Evolutionary conservation across 2,888 invertebrate species (phyloP).

Genomic region (Microctonus brassicae): DNA sequence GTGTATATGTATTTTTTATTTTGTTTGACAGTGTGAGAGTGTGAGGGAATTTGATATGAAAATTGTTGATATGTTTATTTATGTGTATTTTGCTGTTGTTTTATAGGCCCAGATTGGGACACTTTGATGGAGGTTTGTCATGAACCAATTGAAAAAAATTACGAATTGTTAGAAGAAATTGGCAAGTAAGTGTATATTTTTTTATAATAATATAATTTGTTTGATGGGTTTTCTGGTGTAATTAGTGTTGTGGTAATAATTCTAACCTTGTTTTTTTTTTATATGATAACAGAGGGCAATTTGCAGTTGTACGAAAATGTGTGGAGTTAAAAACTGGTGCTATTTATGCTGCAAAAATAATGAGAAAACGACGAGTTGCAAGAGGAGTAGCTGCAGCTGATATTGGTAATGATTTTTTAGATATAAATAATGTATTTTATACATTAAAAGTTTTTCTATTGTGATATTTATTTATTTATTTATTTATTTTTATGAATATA

Average conservation of each 20-base stretch:
- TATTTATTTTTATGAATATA: too few relatives aligned
- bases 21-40: not conserved
- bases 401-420: slow-evolving; percentile 67
- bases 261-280: slow-evolving; percentile 48
- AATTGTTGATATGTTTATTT: not conserved
- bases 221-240: not conserved
- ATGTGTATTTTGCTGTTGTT: not conserved
- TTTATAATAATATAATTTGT: slow-evolving; percentile 16
- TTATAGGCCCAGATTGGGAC: slow-evolving; percentile 65
- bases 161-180: slow-evolving; percentile 72
- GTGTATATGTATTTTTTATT: not conserved
- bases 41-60: too few relatives aligned
- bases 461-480: slow-evolving; percentile 1
- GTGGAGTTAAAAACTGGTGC: slow-evolving; percentile 71
- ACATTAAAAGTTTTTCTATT: too few relatives aligned
- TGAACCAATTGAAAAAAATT: slow-evolving; percentile 72
- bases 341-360: slow-evolving; percentile 77
- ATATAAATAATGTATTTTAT: too few relatives aligned
- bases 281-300: slow-evolving; percentile 79
- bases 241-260: not conserved
- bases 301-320: slow-evolving; percentile 75
- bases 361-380: slow-evolving; percentile 73
- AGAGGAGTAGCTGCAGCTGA: slow-evolving; percentile 75
- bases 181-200: slow-evolving; percentile 70
- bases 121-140: slow-evolving; percentile 69